Conservation (phyloP, 2,113 vertebrate species). For the Takifugu flavidus region DNA sequence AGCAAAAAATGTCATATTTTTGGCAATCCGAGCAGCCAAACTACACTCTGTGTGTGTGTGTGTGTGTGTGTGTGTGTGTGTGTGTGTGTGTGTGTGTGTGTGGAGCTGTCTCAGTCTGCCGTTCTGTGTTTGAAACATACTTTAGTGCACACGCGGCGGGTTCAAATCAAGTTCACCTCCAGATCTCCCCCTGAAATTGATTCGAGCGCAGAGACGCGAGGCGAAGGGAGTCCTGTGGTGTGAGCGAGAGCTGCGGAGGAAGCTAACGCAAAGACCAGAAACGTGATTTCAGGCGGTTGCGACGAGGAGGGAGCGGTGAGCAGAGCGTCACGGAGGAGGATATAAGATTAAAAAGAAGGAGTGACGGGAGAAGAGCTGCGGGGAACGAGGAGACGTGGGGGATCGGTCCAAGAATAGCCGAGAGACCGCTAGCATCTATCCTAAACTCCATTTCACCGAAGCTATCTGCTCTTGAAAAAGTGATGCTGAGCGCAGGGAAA, state of each 20-base stretch:
- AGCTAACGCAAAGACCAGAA: conserved; percentile 1
- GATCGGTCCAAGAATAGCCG: conserved; percentile 58
- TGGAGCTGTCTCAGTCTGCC: background rate
- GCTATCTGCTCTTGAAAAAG: conserved; percentile 52
- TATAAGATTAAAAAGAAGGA: background rate
- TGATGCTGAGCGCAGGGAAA: conserved; percentile 51
- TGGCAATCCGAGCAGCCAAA: background rate
- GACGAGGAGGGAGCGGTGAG: background rate
- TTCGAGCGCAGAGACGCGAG: conserved; percentile 18
- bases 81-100: conserved; percentile 3
- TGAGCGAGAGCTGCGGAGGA: background rate
- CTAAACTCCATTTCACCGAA: conserved; percentile 59
- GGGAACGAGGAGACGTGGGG: conserved; percentile 24
- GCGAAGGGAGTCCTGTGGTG: too few relatives aligned
- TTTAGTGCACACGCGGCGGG: conserved; percentile 31
- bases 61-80: background rate
- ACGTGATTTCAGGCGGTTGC: background rate
- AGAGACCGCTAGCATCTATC: conserved; percentile 23
- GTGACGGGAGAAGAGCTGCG: conserved; percentile 14
- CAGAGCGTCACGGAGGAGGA: background rate
- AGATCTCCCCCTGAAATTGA: conserved; percentile 21
- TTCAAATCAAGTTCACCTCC: conserved; percentile 52
- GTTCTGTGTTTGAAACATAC: conserved; percentile 35
- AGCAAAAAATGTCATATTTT: conserved; percentile 4
- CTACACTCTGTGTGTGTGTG: too few relatives aligned